Conservation (phyloP, 2,797 vertebrate genomes). For the Leuciscus waleckii region DNA sequence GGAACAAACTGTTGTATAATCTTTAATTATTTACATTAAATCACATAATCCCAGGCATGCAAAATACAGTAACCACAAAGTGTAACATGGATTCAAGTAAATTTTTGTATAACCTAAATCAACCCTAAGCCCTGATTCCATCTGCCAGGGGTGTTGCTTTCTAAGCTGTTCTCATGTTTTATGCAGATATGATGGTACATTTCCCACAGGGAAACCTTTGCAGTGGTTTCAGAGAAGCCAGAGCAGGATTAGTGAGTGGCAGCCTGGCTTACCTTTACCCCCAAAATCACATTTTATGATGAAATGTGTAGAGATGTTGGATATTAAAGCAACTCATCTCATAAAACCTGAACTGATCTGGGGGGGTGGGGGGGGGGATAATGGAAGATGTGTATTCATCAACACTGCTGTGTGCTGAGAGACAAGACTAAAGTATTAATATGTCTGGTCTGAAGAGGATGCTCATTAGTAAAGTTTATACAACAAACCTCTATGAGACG, state of each 20-base stretch:
- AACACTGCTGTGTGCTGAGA: constrained; percentile 17
- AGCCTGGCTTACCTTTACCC: constrained; percentile 49
- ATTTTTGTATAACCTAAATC: constrained; percentile 17
- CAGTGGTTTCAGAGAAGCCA: constrained; percentile 43
- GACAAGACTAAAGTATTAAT: constrained; percentile 2
- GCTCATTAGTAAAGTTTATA: constrained; percentile 40
- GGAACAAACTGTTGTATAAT: not conserved
- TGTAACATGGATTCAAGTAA: not conserved
- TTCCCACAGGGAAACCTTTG: constrained; percentile 46
- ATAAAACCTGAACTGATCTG: constrained; percentile 32
- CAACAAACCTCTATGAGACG: constrained; percentile 18
- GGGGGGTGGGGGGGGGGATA: constrained; percentile 6
- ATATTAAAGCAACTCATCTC: not conserved
- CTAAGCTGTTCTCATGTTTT: constrained; percentile 54
- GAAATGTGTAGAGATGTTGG: constrained; percentile 33
- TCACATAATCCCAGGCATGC: constrained; percentile 5
- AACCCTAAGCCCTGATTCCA: constrained; percentile 46
- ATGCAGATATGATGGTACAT: constrained; percentile 52
- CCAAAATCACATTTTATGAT: constrained; percentile 55
- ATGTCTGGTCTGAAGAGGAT: constrained; percentile 26
- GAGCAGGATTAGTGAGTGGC: constrained; percentile 45
- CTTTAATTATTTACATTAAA: constrained; percentile 12
- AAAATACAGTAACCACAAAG: not conserved
- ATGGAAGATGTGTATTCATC: constrained; percentile 8
- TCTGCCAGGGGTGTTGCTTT: constrained; percentile 43